phyloP scores from a whole-genome alignment of 1,140 invertebrate genomes.

The Aradophagus sp. region DNA sequence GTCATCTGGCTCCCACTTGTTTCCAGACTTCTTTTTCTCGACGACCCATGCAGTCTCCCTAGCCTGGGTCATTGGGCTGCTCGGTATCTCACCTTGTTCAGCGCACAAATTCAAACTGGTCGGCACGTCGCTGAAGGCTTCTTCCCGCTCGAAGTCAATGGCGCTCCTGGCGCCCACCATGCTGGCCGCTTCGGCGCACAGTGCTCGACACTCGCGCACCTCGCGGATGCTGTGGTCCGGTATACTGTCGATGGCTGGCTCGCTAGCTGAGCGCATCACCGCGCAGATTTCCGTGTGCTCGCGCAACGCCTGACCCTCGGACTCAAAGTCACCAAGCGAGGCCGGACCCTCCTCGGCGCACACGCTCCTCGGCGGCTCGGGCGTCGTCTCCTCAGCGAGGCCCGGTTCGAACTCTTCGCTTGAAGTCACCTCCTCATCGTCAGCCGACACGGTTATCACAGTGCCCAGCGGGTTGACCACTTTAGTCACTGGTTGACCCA shows the following conservation, averaged over 20 bases:
- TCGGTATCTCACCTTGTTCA: constrained; percentile 70
- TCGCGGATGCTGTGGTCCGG: constrained; percentile 68
- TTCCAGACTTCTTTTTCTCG: neutral
- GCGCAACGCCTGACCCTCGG: constrained; percentile 63
- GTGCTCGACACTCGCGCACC: constrained; percentile 62
- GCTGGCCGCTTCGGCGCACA: constrained; percentile 64
- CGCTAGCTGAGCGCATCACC: constrained; percentile 70
- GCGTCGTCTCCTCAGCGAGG: constrained; percentile 69
- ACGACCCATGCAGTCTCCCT: constrained; percentile 62
- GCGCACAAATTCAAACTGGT: constrained; percentile 68
- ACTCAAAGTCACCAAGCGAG: constrained; percentile 67
- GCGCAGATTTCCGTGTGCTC: constrained; percentile 71
- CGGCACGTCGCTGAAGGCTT: constrained; percentile 68
- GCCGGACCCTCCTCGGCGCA: constrained; percentile 75
- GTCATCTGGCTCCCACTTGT: constrained; percentile 28
- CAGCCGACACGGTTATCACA: constrained; percentile 78
- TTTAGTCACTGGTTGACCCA: constrained; percentile 77
- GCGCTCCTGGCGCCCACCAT: constrained; percentile 27
- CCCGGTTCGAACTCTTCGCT: constrained; percentile 71
- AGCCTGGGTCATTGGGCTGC: constrained; percentile 68
- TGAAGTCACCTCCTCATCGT: constrained; percentile 70
- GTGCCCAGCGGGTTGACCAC: constrained; percentile 83
- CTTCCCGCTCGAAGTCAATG: constrained; percentile 67
- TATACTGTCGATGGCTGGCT: constrained; percentile 70
- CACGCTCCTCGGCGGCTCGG: constrained; percentile 70